Percentiles rank a stretch among this genome's conserved stretches.
These are phyloP conservation scores for Planococcus citri DNA, from an alignment of 1,140 invertebrate species.

Conservation along the genomic window DNA sequence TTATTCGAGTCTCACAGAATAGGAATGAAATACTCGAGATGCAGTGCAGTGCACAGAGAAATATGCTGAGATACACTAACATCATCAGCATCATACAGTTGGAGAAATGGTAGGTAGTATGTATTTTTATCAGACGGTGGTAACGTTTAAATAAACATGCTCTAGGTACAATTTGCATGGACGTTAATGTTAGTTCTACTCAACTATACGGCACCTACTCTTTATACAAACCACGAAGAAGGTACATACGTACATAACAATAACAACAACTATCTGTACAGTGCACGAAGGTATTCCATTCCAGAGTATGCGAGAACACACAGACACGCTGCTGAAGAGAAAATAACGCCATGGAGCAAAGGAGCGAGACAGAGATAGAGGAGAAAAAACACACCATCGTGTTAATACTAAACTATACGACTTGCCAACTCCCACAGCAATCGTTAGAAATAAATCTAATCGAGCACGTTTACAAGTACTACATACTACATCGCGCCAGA, in stretches of 20 bases:
- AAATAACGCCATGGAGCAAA: neutral
- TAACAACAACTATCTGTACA: too few relatives aligned
- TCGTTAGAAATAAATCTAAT: conserved; percentile 8
- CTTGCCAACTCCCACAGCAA: conserved; percentile 3
- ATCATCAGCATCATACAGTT: too few relatives aligned
- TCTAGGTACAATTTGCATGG: neutral
- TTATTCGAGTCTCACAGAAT: too few relatives aligned
- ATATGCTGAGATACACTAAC: neutral
- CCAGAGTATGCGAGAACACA: too few relatives aligned
- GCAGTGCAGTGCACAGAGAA: too few relatives aligned
- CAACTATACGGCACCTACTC: neutral
- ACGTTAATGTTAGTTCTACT: neutral
- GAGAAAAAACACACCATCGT: neutral
- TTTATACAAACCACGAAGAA: neutral
- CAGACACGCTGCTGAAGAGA: neutral
- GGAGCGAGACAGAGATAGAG: neutral
- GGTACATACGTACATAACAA: neutral
- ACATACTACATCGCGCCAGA: too few relatives aligned
- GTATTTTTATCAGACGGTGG: neutral
- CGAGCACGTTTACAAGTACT: neutral
- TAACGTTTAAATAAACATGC: neutral
- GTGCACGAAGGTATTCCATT: too few relatives aligned
- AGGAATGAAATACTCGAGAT: too few relatives aligned
- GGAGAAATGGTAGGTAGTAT: too few relatives aligned
- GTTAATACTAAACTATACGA: neutral